Evolutionary conservation across 2,888 invertebrate genomes (phyloP).

Genomic region (Anarsia innoxiella): DNA sequence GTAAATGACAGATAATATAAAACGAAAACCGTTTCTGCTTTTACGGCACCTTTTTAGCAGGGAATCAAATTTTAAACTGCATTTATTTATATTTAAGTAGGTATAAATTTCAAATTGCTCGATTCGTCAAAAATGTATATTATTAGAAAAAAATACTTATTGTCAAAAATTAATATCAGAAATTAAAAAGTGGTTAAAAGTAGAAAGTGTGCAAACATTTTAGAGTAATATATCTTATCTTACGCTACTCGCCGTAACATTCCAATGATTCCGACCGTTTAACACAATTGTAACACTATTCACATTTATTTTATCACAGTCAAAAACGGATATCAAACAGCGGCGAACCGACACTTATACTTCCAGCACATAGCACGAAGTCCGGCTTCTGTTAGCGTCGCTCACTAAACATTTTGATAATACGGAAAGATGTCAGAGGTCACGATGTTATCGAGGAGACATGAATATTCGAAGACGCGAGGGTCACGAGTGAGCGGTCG

Average conservation of each 20-base stretch:
- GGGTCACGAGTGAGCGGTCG: conserved; percentile 72
- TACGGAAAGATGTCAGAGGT: conserved; percentile 72
- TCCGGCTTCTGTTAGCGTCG: conserved; percentile 52
- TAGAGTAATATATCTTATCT: conserved; percentile 44
- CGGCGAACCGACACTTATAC: conserved; percentile 55
- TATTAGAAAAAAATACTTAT: not conserved
- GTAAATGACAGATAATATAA: too few relatives aligned
- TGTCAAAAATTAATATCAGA: too few relatives aligned
- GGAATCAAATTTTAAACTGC: too few relatives aligned
- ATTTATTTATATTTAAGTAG: too few relatives aligned
- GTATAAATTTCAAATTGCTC: too few relatives aligned
- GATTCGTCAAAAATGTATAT: not conserved
- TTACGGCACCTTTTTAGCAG: too few relatives aligned
- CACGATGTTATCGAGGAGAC: conserved; percentile 72
- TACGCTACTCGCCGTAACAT: conserved; percentile 58
- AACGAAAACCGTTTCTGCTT: too few relatives aligned
- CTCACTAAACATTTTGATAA: conserved; percentile 67
- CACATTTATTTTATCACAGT: conserved; percentile 59
- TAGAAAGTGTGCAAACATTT: conserved; percentile 13
- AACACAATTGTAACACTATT: conserved; percentile 61
- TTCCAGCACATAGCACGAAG: conserved; percentile 63
- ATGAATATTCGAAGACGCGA: conserved; percentile 74
- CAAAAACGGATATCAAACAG: conserved; percentile 35
- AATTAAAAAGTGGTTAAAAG: conserved; percentile 3
- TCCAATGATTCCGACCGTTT: conserved; percentile 53